Percentiles rank a stretch among this genome's conserved stretches.
Conservation (phyloP, 1,140 invertebrate species). For the Cylas formicarius region DNA sequence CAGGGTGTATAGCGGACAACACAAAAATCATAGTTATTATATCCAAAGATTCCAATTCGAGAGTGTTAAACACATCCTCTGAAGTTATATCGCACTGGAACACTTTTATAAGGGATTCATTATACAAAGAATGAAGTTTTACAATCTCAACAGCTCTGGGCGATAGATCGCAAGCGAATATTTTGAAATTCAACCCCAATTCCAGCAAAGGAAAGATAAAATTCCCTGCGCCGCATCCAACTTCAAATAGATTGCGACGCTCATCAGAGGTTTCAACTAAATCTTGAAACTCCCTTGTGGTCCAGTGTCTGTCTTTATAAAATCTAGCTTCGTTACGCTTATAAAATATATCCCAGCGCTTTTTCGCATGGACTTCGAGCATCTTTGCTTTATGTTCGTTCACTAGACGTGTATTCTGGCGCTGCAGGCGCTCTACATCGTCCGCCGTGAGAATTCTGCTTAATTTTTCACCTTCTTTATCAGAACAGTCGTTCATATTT, state of each 20-base stretch:
- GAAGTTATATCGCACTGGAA: slow-evolving; percentile 70
- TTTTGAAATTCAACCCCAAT: slow-evolving; percentile 63
- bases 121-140: slow-evolving; percentile 59
- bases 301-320: slow-evolving; percentile 98
- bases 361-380: slow-evolving; percentile 79
- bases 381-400: slow-evolving; percentile 70
- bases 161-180: slow-evolving; percentile 94
- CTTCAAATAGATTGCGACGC: slow-evolving; percentile 61
- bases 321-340: slow-evolving; percentile 87
- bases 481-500: no score
- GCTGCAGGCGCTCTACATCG: slow-evolving; percentile 53
- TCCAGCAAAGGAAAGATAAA: slow-evolving; percentile 89
- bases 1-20: slow-evolving; percentile 85
- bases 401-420: slow-evolving; percentile 66
- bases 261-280: slow-evolving; percentile 47
- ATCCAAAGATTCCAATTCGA: slow-evolving; percentile 58
- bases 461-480: no score
- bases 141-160: slow-evolving; percentile 83
- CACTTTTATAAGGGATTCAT: slow-evolving; percentile 58
- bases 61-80: slow-evolving; percentile 51
- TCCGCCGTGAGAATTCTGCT: no score
- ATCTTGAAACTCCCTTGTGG: slow-evolving; percentile 87
- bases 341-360: slow-evolving; percentile 98
- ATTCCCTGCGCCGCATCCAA: slow-evolving; percentile 97
- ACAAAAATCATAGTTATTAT: slow-evolving; percentile 93